Evolutionary conservation across 2,888 invertebrate genomes (phyloP), one percentile per base, ranked within the genome.

Genomic region (Itoplectis maculator): DNA sequence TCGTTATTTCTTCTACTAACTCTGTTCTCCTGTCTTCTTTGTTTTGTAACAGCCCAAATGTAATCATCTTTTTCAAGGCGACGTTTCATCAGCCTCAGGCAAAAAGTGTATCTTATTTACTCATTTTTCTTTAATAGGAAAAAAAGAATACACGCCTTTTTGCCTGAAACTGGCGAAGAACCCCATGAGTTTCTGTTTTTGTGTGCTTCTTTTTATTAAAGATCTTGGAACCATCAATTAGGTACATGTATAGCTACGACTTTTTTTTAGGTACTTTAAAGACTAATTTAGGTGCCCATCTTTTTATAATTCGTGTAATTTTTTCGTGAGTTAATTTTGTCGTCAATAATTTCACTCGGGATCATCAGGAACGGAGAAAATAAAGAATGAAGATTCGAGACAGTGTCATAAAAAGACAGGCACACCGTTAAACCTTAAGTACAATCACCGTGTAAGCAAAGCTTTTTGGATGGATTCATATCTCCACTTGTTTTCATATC

Each of bases 391-490:
- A 45, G 29, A 29, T 63, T 66, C 66, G 47, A 74, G 47, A 45
- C n/a, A 37, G 37, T 18, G 56, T 37, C 63, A 54, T 35, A 65
- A 81, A 84, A 84, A 86, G 89, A 90, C 87, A 87, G 89, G 88
- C 90, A 88, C 88, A 88, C 88, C 87, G 87, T 90, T 87, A 88
- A 82, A 82, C 86, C 89, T 90, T 90, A 91, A 91, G 89, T 91
- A 91, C 91, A 91, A 90, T 91, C 90, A 91, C 90, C 91, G 90
- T 91, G 89, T 91, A 90, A 91, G 90, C 90, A 89, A 91, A 91
- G 90, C 90, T 90, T 91, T 87, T 81, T 91, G 92, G 91, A 92
- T 92, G 91, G 91, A 92, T 89, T 85, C 83, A 82, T 80, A 77
- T 66, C 76, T 91, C 88, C 87, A 89, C 89, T 89, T 91, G 87